Evolutionary conservation across 1,140 invertebrate genomes (phyloP).

Genomic region (Bursaphelenchus mucronatus): DNA sequence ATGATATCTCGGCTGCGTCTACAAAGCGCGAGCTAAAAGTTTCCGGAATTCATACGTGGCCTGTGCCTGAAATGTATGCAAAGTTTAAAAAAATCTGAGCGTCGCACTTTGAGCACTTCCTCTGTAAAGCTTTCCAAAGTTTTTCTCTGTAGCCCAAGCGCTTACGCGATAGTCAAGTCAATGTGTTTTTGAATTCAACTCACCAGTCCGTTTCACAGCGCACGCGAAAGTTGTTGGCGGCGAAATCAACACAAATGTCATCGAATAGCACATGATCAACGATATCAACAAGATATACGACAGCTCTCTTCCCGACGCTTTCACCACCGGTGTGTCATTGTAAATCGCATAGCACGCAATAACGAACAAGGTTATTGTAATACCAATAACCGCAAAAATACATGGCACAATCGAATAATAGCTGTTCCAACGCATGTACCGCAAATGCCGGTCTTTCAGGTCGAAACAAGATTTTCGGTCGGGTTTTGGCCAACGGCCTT

Average conservation of each 20-base stretch:
- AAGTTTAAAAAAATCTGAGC: constrained; percentile 13
- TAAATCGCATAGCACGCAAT: constrained; percentile 62
- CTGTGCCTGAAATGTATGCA: too few relatives aligned
- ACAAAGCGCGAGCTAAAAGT: not conserved
- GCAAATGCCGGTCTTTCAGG: constrained; percentile 43
- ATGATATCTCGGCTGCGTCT: too few relatives aligned
- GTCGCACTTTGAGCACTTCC: not conserved
- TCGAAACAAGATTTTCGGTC: constrained; percentile 60
- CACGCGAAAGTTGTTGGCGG: constrained; percentile 68
- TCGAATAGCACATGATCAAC: constrained; percentile 67
- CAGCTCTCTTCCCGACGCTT: constrained; percentile 76
- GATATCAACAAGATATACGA: constrained; percentile 72
- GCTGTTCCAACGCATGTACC: constrained; percentile 67
- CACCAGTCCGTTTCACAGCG: constrained; percentile 68
- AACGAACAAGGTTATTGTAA: constrained; percentile 64
- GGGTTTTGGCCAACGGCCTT: constrained; percentile 62
- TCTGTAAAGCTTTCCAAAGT: too few relatives aligned
- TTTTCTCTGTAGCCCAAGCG: too few relatives aligned
- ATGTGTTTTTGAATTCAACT: not conserved
- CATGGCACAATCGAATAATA: constrained; percentile 67
- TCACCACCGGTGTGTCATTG: constrained; percentile 74
- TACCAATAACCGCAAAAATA: constrained; percentile 65
- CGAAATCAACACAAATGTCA: constrained; percentile 68
- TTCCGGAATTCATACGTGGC: too few relatives aligned
- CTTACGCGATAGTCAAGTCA: too few relatives aligned